Conservation (phyloP, 2,888 invertebrate genomes). For the Aphodius sticticus region DNA sequence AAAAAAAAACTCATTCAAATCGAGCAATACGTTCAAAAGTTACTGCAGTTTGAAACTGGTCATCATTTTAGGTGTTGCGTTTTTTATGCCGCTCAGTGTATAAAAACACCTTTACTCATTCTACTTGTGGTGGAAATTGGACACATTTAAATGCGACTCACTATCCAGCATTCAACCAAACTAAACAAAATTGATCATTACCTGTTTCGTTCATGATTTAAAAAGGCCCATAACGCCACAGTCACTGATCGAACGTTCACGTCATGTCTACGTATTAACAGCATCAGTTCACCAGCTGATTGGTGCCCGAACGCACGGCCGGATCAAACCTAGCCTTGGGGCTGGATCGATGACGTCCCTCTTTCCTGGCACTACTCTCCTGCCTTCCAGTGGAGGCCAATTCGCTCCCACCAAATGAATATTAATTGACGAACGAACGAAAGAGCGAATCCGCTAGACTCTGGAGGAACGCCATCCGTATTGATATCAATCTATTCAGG, state of each 20-base stretch:
- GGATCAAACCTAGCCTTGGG: not conserved
- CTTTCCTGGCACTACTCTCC: not conserved
- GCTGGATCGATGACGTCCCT: not conserved
- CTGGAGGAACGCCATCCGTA: not conserved
- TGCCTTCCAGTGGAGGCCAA: not conserved
- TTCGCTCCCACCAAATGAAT: not conserved
- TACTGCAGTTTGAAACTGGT: no score
- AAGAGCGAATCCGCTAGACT: not conserved
- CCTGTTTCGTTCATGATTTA: not conserved
- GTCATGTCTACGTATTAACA: not conserved
- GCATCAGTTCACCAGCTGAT: not conserved
- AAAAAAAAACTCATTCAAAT: no score
- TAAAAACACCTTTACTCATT: no score
- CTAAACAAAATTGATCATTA: not conserved
- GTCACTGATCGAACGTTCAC: slow-evolving; percentile 4
- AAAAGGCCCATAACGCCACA: not conserved
- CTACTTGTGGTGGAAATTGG: no score
- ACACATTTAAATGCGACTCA: no score
- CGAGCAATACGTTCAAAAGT: no score
- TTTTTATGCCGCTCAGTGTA: no score
- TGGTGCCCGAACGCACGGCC: not conserved
- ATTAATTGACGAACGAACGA: not conserved
- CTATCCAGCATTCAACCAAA: no score
- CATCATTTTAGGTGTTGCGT: no score
- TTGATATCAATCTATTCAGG: not conserved